Evolutionary conservation across 2,113 vertebrate genomes (phyloP).

Genomic region (Falcunculus frontatus): DNA sequence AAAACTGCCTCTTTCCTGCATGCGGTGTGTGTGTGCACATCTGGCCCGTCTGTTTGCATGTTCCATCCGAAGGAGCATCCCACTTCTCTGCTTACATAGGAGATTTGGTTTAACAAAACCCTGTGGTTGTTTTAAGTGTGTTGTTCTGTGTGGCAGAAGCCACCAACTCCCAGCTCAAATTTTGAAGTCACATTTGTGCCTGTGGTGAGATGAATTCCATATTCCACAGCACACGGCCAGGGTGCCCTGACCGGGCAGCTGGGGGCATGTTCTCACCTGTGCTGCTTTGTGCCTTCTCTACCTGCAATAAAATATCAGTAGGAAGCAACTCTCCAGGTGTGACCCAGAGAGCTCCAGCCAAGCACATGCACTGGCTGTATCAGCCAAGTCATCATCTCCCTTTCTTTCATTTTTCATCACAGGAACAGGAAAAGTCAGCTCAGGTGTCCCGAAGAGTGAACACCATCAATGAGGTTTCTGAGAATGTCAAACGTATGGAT

Average conservation of each 20-base stretch:
- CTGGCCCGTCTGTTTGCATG: background rate
- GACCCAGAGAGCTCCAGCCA: background rate
- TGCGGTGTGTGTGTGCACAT: accelerated
- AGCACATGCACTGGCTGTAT: accelerated
- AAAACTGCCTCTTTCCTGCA: background rate
- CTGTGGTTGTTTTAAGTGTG: background rate
- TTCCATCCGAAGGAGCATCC: background rate
- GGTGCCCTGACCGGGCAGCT: background rate
- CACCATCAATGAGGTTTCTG: slow-evolving; percentile 79
- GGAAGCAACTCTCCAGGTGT: background rate
- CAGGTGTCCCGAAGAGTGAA: slow-evolving; percentile 72
- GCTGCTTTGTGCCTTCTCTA: background rate
- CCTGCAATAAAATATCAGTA: background rate
- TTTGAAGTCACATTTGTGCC: background rate
- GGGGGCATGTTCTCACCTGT: background rate
- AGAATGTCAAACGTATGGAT: slow-evolving; percentile 66
- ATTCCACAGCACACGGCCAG: background rate
- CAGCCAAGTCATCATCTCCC: background rate
- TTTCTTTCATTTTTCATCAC: background rate
- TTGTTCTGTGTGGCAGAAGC: background rate
- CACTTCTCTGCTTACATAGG: background rate
- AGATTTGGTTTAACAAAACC: background rate
- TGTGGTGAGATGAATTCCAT: background rate
- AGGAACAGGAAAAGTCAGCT: slow-evolving; percentile 88
- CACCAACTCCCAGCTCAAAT: background rate